Evolutionary conservation across 2,113 vertebrate genomes (phyloP).

Genomic region (Poeciliopsis turrubarensis): DNA sequence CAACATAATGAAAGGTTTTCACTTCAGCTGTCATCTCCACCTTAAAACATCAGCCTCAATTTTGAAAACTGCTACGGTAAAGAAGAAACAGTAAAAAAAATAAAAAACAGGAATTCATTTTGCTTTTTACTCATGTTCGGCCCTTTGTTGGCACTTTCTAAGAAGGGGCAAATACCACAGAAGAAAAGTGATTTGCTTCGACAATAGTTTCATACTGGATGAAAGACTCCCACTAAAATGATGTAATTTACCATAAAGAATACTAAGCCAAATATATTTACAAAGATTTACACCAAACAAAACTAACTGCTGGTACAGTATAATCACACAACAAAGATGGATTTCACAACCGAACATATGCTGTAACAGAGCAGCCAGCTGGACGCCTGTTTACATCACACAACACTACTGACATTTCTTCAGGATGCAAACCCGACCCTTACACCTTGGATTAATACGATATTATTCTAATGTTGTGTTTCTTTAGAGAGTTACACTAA

Average conservation of each 20-base stretch:
- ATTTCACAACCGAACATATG: not conserved
- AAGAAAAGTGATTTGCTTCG: constrained; percentile 26
- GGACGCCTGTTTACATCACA: constrained; percentile 30
- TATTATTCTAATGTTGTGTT: constrained; percentile 13
- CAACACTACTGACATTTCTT: constrained; percentile 17
- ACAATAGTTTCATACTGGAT: not conserved
- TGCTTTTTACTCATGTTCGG: not conserved
- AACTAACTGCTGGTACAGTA: constrained; percentile 32
- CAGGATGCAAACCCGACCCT: constrained; percentile 24
- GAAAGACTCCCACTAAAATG: constrained; percentile 3
- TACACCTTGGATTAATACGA: constrained; percentile 34
- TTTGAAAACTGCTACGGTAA: not conserved
- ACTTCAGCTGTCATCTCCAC: not conserved
- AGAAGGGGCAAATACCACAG: constrained; percentile 9
- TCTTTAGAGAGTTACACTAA: constrained; percentile 20
- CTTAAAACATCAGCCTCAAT: no score
- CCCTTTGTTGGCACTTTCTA: not conserved
- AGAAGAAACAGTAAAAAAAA: not conserved
- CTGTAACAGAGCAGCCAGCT: constrained; percentile 46
- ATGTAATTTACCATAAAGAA: not conserved
- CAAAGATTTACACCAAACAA: constrained; percentile 10
- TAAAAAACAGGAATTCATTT: not conserved
- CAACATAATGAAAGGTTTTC: not conserved
- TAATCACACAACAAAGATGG: constrained; percentile 19
- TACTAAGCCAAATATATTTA: constrained; percentile 11